phyloP scores from a whole-genome alignment of 2,113 vertebrate genomes.

The Meriones unguiculatus region DNA sequence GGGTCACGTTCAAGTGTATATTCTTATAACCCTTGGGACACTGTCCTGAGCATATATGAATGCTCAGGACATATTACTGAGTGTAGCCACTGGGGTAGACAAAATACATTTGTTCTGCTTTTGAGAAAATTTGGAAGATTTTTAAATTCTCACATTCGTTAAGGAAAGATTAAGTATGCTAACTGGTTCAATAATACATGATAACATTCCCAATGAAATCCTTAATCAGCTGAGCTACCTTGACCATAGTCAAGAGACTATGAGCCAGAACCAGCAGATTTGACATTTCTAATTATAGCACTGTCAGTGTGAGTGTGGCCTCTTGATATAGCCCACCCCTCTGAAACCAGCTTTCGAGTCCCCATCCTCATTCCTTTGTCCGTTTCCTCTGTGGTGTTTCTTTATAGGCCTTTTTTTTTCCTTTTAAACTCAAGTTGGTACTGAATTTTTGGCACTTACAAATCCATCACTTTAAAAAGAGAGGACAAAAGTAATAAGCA shows the following conservation, averaged over 20 bases:
- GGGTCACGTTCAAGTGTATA: background rate
- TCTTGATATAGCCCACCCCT: background rate
- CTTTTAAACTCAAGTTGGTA: slow-evolving; percentile 61
- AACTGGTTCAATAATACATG: slow-evolving; percentile 4
- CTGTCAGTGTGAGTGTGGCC: background rate
- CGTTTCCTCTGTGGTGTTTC: slow-evolving; percentile 32
- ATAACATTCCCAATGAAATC: slow-evolving; percentile 41
- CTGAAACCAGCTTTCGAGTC: background rate
- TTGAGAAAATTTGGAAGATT: slow-evolving; percentile 19
- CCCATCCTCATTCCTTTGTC: slow-evolving; percentile 48
- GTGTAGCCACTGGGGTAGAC: background rate
- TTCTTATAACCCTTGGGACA: background rate
- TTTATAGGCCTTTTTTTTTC: background rate
- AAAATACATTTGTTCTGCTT: background rate
- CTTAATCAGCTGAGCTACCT: background rate
- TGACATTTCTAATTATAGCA: background rate
- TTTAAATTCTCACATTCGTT: background rate
- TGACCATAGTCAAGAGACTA: background rate
- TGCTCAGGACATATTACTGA: background rate
- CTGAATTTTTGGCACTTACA: slow-evolving; percentile 76
- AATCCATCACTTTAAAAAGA: slow-evolving; percentile 64
- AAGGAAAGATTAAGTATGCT: slow-evolving; percentile 1
- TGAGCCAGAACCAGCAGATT: background rate
- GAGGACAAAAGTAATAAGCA: slow-evolving; percentile 79
- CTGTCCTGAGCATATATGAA: background rate